Evolutionary conservation across 2,797 vertebrate genomes (phyloP).

Genomic region (Fratercula arctica): DNA sequence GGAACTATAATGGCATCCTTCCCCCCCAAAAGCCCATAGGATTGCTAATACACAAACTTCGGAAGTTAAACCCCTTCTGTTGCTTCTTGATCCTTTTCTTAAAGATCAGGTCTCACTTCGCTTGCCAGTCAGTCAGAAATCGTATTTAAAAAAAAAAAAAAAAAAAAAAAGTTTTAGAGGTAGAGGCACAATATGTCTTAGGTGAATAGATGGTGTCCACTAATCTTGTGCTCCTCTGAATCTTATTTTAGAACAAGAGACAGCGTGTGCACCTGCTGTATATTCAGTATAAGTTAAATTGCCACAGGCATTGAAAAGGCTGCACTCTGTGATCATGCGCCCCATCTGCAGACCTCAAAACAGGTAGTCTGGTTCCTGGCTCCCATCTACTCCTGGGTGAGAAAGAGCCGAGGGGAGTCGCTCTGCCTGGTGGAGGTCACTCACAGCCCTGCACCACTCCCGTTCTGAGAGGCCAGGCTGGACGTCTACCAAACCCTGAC

Average conservation of each 20-base stretch:
- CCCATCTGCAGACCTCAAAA: not conserved
- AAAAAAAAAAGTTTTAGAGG: not conserved
- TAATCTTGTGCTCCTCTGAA: not conserved
- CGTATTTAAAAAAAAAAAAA: no score
- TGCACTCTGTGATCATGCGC: not conserved
- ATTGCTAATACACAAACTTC: not conserved
- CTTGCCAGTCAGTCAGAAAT: not conserved
- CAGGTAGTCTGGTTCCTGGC: not conserved
- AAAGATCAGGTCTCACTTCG: not conserved
- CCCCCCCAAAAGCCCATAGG: not conserved
- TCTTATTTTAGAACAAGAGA: not conserved
- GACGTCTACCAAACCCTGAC: accelerated
- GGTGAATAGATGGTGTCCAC: not conserved
- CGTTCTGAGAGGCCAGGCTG: not conserved
- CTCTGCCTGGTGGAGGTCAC: not conserved
- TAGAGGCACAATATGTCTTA: not conserved
- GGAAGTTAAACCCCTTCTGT: not conserved
- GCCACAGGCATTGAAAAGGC: not conserved
- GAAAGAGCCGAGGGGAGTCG: not conserved
- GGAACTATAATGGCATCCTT: not conserved
- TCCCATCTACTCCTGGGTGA: accelerated
- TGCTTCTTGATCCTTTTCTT: not conserved
- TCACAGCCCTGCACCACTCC: not conserved
- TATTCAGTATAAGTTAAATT: not conserved
- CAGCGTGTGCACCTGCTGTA: accelerated